These are phyloP conservation scores for Blastobasis adustella DNA, from an alignment of 2,888 invertebrate genomes.

Conservation along the genomic window DNA sequence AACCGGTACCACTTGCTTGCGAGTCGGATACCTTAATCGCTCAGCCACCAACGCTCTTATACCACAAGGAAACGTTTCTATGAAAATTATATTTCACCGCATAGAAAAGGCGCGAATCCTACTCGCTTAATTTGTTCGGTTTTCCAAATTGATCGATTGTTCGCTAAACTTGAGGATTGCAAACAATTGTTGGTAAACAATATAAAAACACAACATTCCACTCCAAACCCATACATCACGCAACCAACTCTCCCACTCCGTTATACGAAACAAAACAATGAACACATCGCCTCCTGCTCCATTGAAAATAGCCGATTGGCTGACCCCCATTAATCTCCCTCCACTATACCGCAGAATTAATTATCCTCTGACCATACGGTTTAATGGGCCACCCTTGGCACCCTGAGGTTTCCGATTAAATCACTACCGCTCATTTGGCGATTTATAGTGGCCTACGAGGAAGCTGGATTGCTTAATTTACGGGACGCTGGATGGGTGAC, in stretches of 20 bases:
- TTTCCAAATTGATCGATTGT: no score
- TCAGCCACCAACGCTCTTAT: no score
- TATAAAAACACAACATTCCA: neutral
- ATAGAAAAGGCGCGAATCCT: no score
- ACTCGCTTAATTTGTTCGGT: no score
- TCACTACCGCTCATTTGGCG: conserved; percentile 73
- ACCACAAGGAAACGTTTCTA: no score
- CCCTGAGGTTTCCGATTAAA: conserved; percentile 71
- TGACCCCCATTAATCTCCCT: conserved; percentile 68
- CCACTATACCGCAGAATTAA: conserved; percentile 69
- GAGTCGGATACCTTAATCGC: no score
- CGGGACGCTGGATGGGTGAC: no score
- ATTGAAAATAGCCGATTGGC: conserved; percentile 61
- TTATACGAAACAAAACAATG: conserved; percentile 43
- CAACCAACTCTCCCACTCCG: conserved; percentile 17
- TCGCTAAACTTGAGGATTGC: no score
- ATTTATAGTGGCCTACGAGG: conserved; percentile 57
- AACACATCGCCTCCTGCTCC: conserved; percentile 30
- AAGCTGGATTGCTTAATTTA: neutral
- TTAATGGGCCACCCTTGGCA: conserved; percentile 72
- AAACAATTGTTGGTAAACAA: neutral
- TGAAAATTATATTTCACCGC: no score
- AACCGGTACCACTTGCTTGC: no score
- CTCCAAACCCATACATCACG: neutral
- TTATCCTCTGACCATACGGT: conserved; percentile 74